Percentiles rank a stretch among this genome's conserved stretches.
phyloP scores from a whole-genome alignment of 2,113 vertebrate genomes.

The Xenopus borealis region DNA sequence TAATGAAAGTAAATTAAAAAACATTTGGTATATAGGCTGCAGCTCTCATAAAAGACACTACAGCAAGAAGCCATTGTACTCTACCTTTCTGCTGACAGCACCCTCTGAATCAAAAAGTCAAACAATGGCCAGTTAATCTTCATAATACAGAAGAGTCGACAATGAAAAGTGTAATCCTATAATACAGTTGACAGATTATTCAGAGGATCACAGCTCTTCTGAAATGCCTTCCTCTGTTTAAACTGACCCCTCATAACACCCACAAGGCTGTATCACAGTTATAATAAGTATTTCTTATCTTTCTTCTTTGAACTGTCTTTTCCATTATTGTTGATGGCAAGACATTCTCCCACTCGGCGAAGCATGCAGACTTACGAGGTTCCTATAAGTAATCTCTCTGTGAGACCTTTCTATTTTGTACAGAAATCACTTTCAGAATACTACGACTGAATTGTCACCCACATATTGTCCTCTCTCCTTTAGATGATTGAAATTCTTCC shows the following conservation, averaged over 20 bases:
- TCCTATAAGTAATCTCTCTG: slow-evolving; percentile 30
- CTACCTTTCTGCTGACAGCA: no score
- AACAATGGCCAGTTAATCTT: slow-evolving; percentile 20
- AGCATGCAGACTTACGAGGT: slow-evolving; percentile 20
- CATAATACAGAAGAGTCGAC: slow-evolving; percentile 23
- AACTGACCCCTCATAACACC: slow-evolving; percentile 25
- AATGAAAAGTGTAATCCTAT: slow-evolving; percentile 15
- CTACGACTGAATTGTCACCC: neutral
- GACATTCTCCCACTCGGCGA: slow-evolving; percentile 12
- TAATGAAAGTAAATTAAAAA: no score
- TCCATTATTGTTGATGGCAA: slow-evolving; percentile 14
- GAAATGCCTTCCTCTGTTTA: slow-evolving; percentile 24
- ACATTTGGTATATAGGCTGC: no score
- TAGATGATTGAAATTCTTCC: neutral
- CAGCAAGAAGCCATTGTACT: no score
- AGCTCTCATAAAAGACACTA: no score
- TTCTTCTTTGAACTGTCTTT: slow-evolving; percentile 24
- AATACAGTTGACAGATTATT: slow-evolving; percentile 24
- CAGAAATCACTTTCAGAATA: neutral
- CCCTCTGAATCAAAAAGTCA: no score
- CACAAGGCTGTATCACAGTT: slow-evolving; percentile 28
- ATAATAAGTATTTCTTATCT: slow-evolving; percentile 42
- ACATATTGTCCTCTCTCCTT: neutral
- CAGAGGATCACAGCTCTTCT: slow-evolving; percentile 8
- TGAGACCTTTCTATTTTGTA: slow-evolving; percentile 10